Percentiles rank a stretch among this genome's conserved stretches.
phyloP scores from a whole-genome alignment of 1,140 invertebrate genomes.

The Formica exsecta region DNA sequence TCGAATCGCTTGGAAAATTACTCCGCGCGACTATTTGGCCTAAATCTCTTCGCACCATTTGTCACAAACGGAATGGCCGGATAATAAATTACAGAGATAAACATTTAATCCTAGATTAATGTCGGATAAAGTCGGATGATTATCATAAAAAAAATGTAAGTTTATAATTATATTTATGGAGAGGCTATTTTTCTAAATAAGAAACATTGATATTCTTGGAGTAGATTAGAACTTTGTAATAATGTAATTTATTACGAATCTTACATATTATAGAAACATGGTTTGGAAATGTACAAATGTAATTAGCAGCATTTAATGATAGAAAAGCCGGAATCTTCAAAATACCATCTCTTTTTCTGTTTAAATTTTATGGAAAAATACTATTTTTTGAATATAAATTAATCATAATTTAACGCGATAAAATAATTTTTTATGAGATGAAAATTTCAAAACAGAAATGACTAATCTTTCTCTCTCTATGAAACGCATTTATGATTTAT shows the following conservation, averaged over 20 bases:
- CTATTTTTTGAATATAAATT: background rate
- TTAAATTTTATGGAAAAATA: background rate
- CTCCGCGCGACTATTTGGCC: background rate
- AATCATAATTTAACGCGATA: background rate
- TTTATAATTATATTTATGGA: background rate
- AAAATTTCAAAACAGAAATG: background rate
- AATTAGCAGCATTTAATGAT: background rate
- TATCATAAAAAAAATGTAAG: background rate
- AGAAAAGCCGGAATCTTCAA: background rate
- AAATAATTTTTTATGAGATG: constrained; percentile 17
- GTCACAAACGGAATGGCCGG: background rate
- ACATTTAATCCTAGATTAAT: background rate
- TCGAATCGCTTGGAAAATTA: constrained; percentile 25
- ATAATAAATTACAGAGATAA: background rate
- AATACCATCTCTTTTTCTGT: background rate
- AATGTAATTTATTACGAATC: background rate
- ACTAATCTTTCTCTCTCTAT: background rate
- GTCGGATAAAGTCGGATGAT: background rate
- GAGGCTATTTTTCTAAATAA: background rate
- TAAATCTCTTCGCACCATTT: background rate
- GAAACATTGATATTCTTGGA: background rate
- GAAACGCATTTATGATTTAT: background rate
- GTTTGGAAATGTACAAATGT: background rate
- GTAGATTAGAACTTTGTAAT: background rate
- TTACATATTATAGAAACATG: background rate